Evolutionary conservation across 2,888 invertebrate genomes (phyloP), one percentile per base, ranked within the genome.

Genomic region (Limnephilus marmoratus): DNA sequence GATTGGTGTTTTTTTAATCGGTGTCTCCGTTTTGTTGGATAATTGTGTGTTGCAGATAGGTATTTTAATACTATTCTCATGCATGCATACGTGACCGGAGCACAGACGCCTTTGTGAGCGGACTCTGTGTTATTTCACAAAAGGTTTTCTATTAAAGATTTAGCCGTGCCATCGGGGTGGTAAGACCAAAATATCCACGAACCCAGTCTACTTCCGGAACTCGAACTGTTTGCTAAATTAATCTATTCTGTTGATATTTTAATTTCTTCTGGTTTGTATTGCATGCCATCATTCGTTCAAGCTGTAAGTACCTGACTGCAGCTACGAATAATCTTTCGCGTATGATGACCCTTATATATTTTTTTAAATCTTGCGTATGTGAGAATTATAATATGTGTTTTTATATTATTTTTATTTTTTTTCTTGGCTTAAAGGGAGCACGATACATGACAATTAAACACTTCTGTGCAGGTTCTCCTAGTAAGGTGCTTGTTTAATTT

Each of bases 81-180:
- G 93, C 86, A 92, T 81, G 90, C 91, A 92, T 92, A 93, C 92
- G 93, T 93, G 93, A 93, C 91, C 85, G 81, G 45, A 87, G 85
- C 85, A 41, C 31, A 85, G 89, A 88, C 90, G 89, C 92, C 90
- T 92, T 93, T 92, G 92, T 91, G 83, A 81, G 88, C 92, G 87
- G 90, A 89, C 91, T 91, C 92, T 92, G 82, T 91, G 45, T 91
- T 91, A 87, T 91, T 81, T 87, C 90, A 92, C 92, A 93, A 93
- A 92, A 93, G 92, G 90, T 93, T 92, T 93, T 93, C 93, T 93
- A 93, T 93, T 93, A 93, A 92, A 91, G 53, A 92, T 93, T 93
- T 93, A 92, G 93, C 80, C 91, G 92, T 92, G 93, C 91, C 92
- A 82, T 92, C 93, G 53, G 91, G 93, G 92, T 93, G 93, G 93